Conservation (phyloP, 1,140 invertebrate species). For the Temnothorax longispinosus region DNA sequence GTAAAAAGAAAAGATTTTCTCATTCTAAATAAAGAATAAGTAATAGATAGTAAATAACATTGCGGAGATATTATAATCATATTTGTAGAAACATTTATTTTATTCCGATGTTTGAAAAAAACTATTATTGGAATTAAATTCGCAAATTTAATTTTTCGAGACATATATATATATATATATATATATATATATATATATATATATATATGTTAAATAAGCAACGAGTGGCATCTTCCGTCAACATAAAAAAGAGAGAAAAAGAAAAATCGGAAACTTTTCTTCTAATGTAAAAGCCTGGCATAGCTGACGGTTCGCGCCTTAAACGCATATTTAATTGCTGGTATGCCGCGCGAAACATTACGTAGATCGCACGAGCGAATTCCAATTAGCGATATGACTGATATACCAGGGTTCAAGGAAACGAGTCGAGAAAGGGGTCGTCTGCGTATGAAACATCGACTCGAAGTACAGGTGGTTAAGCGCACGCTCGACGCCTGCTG, state of each 20-base stretch:
- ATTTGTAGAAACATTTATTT: neutral
- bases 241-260: neutral
- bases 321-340: slow-evolving; percentile 65
- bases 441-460: slow-evolving; percentile 46
- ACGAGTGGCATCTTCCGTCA: neutral
- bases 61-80: neutral
- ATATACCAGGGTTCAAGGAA: slow-evolving; percentile 71
- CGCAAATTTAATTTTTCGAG: neutral
- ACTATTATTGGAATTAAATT: neutral
- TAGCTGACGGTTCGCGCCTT: slow-evolving; percentile 32
- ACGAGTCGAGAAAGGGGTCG: slow-evolving; percentile 67
- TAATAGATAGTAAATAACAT: neutral
- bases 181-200: neutral
- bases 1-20: neutral
- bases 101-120: neutral
- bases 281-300: slow-evolving; percentile 47
- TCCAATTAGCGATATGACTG: slow-evolving; percentile 74
- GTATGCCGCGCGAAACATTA: slow-evolving; percentile 64
- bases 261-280: slow-evolving; percentile 50
- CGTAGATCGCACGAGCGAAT: slow-evolving; percentile 71
- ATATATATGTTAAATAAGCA: neutral
- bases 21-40: neutral
- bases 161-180: neutral
- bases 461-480: slow-evolving; percentile 58
- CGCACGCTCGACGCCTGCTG: slow-evolving; percentile 51